Base-by-base conservation (phyloP, 2,888 invertebrate species). In the Cyclophora albipunctata region DNA sequence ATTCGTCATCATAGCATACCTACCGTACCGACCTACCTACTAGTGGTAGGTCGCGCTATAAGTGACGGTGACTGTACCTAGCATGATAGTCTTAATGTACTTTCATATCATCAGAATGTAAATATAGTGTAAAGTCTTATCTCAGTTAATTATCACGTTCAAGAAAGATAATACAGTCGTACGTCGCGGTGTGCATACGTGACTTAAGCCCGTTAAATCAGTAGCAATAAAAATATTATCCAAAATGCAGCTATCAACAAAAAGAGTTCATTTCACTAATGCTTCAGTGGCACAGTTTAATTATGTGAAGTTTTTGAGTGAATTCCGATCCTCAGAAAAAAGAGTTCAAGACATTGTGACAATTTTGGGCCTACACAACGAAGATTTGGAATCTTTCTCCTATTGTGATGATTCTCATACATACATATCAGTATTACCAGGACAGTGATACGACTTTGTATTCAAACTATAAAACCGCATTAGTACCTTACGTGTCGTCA, bases 341-440 rank as follows among this genome's bases (percentile, higher is more conserved):
- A 75, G 80, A 34, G 71, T 82, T n/a, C 75, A 80, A 57, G 81
- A 85, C 52, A 81, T 87, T 47, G 80, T 84, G 33, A 80, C 76
- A 7, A 69, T 86, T 54, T 62, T 87, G 42, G 84, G 85, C 20
- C 64, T 87, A 45, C 84, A 87, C 57, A 74, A 71, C 7, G 79
- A 82, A 51, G 74, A 79, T 57, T 67, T 67, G 47, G 59, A 71
- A n/a, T 57, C 70, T 50, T 63, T 40, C 34, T 20, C 6, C 7
- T 5, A 5, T 43, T 6, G 3, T 6, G 5, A 20, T 20, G 20
- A 20, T 20, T 20, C 20, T 20, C 20, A 20, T 3, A 44, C 20
- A 20, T 3, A 44, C 40, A 40, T 48, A 50, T 46, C 43, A 35
- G 20, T 20, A 20, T 20, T 20, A 20, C 20, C 20, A 20, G 20